Conservation (phyloP, 2,888 invertebrate species). For the Prosapia bicincta region DNA sequence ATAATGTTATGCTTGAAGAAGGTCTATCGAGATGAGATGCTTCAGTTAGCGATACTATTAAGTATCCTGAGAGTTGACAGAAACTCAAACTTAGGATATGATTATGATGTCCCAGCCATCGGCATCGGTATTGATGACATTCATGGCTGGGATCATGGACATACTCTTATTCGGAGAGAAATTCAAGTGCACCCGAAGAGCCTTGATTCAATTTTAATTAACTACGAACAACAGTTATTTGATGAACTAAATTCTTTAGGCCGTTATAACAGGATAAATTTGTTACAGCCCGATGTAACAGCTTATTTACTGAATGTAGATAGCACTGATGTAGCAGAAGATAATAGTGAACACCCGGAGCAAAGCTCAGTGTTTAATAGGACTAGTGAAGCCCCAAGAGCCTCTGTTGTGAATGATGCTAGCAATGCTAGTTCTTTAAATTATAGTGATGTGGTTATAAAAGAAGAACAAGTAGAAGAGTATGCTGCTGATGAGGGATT, state of each 20-base stretch:
- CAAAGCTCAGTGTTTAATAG: not conserved
- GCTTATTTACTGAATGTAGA: constrained; percentile 60
- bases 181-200: constrained; percentile 64
- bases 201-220: constrained; percentile 63
- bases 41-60: constrained; percentile 76
- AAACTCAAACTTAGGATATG: constrained; percentile 55
- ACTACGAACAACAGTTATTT: constrained; percentile 69
- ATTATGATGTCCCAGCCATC: constrained; percentile 51
- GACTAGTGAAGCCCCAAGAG: constrained; percentile 4
- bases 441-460: constrained; percentile 12
- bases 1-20: constrained; percentile 79
- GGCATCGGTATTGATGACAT: constrained; percentile 40
- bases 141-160: constrained; percentile 58
- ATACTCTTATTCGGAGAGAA: constrained; percentile 51
- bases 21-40: constrained; percentile 74
- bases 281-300: constrained; percentile 53
- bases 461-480: constrained; percentile 14
- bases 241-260: constrained; percentile 71
- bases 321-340: constrained; percentile 11
- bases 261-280: constrained; percentile 54
- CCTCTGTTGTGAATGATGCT: not conserved
- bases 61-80: constrained; percentile 76
- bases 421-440: constrained; percentile 20
- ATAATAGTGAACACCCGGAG: not conserved
- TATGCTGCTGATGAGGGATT: constrained; percentile 9